These are phyloP conservation scores for Melanogrammus aeglefinus DNA, from an alignment of 2,797 vertebrate genomes.

Conservation along the genomic window DNA sequence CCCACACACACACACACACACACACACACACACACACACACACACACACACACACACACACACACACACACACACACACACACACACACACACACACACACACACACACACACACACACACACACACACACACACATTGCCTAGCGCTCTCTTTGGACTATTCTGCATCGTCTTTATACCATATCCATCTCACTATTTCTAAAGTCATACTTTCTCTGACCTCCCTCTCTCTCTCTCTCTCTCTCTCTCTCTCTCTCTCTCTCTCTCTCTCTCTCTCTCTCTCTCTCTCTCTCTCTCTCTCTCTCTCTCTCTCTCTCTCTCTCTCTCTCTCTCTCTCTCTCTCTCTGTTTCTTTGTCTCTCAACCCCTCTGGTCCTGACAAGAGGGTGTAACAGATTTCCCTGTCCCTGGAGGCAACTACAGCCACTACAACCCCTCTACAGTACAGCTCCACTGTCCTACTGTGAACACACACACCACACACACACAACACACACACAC, in stretches of 20 bases:
- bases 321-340: not conserved
- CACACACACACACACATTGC: too few relatives aligned
- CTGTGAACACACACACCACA: constrained; percentile 7
- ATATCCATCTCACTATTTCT: too few relatives aligned
- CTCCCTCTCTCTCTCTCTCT: not conserved
- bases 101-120: constrained; percentile 36
- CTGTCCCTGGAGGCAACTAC: constrained; percentile 42
- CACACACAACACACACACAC: not conserved
- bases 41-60: constrained; percentile 41
- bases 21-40: constrained; percentile 27
- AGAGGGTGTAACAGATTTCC: constrained; percentile 55
- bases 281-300: not conserved
- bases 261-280: constrained; percentile 9
- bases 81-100: constrained; percentile 53
- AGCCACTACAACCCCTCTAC: constrained; percentile 44
- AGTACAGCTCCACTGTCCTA: not conserved
- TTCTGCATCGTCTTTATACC: too few relatives aligned
- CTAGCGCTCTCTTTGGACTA: too few relatives aligned
- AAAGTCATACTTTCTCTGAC: too few relatives aligned
- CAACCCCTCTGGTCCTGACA: constrained; percentile 32
- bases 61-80: constrained; percentile 55
- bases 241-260: not conserved
- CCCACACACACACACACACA: constrained; percentile 31
- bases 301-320: constrained; percentile 18
- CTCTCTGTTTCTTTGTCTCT: constrained; percentile 9